Conservation (phyloP, 2,888 invertebrate species). For the Clunio marinus region DNA sequence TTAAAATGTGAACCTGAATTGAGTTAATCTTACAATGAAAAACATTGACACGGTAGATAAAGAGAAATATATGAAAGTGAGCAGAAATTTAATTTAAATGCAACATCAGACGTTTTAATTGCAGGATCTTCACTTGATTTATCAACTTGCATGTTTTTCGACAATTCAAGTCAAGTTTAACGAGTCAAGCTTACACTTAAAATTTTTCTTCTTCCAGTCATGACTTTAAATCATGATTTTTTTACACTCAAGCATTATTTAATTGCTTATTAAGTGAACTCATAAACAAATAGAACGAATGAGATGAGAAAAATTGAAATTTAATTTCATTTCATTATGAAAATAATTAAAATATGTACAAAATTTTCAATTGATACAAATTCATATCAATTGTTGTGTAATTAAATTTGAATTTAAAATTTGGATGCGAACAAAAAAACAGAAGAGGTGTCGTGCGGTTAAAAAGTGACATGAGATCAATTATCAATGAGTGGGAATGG, state of each 20-base stretch:
- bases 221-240: too few relatives aligned
- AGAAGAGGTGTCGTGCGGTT: slow-evolving; percentile 21
- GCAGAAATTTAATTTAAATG: too few relatives aligned
- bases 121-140: too few relatives aligned
- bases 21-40: too few relatives aligned
- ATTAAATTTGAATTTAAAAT: slow-evolving; percentile 17
- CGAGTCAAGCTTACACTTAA: too few relatives aligned
- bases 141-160: too few relatives aligned
- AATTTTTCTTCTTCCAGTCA: too few relatives aligned
- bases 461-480: slow-evolving; percentile 3
- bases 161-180: too few relatives aligned
- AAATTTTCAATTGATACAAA: slow-evolving; percentile 7
- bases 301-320: slow-evolving; percentile 30
- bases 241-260: not conserved
- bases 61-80: too few relatives aligned
- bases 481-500: not conserved
- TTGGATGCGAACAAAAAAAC: not conserved
- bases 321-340: slow-evolving; percentile 28
- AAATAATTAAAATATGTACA: slow-evolving; percentile 10
- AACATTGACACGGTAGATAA: too few relatives aligned
- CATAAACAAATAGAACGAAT: not conserved
- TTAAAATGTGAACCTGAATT: too few relatives aligned
- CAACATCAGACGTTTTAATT: too few relatives aligned
- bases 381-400: slow-evolving; percentile 32
- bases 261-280: slow-evolving; percentile 31